phyloP scores from a whole-genome alignment of 2,797 vertebrate species.

The Cheirogaleus major region DNA sequence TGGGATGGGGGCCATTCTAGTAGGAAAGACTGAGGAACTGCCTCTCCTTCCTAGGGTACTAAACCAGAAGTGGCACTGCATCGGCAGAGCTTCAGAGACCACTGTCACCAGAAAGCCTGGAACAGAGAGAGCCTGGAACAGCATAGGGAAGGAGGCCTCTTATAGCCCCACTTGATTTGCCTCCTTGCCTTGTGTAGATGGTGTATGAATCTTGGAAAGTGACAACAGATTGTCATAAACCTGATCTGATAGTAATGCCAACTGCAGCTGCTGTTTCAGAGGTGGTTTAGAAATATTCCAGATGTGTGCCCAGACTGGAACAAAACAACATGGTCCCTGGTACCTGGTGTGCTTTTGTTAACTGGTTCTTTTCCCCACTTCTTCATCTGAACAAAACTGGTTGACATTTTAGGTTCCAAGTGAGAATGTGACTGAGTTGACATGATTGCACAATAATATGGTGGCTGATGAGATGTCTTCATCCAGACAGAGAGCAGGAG shows the following conservation, averaged over 20 bases:
- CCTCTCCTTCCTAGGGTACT: neutral
- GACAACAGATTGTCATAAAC: neutral
- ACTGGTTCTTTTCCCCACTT: neutral
- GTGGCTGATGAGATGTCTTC: too few relatives aligned
- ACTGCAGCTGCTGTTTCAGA: neutral
- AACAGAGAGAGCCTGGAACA: neutral
- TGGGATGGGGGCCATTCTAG: neutral
- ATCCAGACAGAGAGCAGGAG: neutral
- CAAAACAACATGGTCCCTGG: neutral
- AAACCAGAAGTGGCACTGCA: neutral
- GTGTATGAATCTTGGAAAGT: neutral
- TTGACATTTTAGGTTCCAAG: neutral
- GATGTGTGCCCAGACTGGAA: neutral
- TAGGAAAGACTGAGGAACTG: neutral
- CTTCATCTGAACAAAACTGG: neutral
- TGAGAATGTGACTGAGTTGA: neutral
- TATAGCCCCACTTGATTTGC: neutral
- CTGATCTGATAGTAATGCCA: neutral
- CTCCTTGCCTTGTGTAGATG: neutral
- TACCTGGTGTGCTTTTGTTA: neutral
- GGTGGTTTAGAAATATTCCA: neutral
- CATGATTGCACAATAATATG: too few relatives aligned
- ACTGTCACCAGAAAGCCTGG: rapidly evolving
- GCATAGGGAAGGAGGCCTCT: neutral
- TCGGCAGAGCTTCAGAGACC: neutral